Conservation (phyloP, 2,797 vertebrate genomes). For the Sebastiscus tertius region DNA sequence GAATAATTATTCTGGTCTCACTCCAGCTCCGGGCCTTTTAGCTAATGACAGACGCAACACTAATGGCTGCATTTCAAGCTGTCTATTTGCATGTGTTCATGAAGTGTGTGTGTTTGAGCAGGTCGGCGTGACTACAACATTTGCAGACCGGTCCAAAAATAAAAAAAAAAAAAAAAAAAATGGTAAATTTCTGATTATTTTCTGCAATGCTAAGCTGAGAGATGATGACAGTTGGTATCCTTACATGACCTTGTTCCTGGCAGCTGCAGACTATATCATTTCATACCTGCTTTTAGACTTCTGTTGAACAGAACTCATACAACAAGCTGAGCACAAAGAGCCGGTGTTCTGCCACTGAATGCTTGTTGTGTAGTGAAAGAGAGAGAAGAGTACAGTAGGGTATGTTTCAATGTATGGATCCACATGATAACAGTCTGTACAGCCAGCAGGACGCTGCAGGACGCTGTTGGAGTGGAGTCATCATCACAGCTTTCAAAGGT, state of each 20-base stretch:
- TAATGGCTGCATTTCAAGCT: conserved; percentile 51
- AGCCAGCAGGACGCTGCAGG: no score
- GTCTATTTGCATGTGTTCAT: conserved; percentile 22
- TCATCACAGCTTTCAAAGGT: background rate
- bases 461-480: background rate
- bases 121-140: background rate
- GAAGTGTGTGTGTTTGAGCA: background rate
- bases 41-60: conserved; percentile 60
- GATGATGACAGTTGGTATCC: conserved; percentile 13
- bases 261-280: background rate
- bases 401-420: background rate
- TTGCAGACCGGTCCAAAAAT: background rate
- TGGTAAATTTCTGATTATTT: background rate
- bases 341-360: conserved; percentile 8
- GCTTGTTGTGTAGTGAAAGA: background rate
- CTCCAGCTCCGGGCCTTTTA: conserved; percentile 71
- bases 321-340: background rate
- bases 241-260: conserved; percentile 17
- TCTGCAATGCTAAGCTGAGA: conserved; percentile 17
- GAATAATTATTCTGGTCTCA: conserved; percentile 71
- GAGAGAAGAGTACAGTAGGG: background rate
- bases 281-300: background rate
- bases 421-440: background rate
- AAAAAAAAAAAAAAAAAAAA: background rate
- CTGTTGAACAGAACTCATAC: background rate